Base-by-base conservation (phyloP, 2,888 invertebrate species). In the Drosophila mayaguana region DNA sequence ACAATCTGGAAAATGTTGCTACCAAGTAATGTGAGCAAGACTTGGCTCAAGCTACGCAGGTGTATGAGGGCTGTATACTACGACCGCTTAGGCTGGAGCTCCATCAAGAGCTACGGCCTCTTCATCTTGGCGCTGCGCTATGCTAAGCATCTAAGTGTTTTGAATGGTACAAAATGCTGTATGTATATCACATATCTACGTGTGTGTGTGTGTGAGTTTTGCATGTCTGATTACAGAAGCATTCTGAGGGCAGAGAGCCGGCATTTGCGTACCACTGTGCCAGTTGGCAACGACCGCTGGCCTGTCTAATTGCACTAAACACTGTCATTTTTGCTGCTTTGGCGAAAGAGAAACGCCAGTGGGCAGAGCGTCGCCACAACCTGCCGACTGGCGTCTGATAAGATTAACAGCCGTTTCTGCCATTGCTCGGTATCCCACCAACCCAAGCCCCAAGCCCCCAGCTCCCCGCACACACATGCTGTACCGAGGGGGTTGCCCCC, bases 221-320 rank as follows among this genome's bases (percentile, higher is more conserved):
- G 11, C 8, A 22, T 45, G 16, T 4, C 9, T 48, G 5, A 12
- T 38, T 54, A 16, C 36, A 34, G 36, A 36, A 53, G 36, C 16
- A 56, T 16, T 43, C 43, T 32, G 43, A 32, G 43, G 20, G 16
- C 43, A 22, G 14, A 18, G 36, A 14, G 7, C 61, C 63, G 55
- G 53, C 14, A 7, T n/a, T 18, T 40, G 25, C 22, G 40, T 6
- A 14, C 46, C 80, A 77, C 77, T 79, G 80, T 76, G 63, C 50
- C 48, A 45, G 46, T 57, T 66, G 75, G 63, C 61, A 59, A 61
- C 60, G 68, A 46, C 60, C 63, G 62, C 54, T 64, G 57, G 64
- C 61, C 63, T 66, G 72, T 79, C 80, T 79, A 79, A 79, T 79
- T 79, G 78, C 78, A 80, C 73, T 80, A 76, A 79, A 73, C 76